Evolutionary conservation across 2,888 invertebrate genomes (phyloP), one percentile per base, ranked within the genome.

Genomic region (Apamea sordens): DNA sequence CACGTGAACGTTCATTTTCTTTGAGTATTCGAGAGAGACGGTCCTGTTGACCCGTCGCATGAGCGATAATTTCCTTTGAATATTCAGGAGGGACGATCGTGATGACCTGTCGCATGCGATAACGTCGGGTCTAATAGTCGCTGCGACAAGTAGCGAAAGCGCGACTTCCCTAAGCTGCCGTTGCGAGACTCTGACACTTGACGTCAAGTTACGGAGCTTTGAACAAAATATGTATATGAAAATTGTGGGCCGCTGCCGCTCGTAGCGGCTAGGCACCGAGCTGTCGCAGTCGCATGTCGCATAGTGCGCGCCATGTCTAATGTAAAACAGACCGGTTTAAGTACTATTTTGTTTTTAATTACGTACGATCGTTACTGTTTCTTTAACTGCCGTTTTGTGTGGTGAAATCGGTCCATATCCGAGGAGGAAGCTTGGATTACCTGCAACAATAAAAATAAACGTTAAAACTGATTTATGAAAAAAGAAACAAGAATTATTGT

Each of bases 381-480:
- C 56, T 82, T 74, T 79, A 72, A 76, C 74, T 24, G 71, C 73
- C 28, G 75, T 86, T 80, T 69, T 41, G 44, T 74, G 41, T 47
- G 79, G 84, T 79, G 79, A 76, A 85, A 85, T 79, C 86, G 63
- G 84, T 84, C 79, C 59, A 59, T 75, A 70, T 86, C 76, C 84
- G 73, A 76, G 15, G 41, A 85, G 79, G 84, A 86, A 79, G 69
- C 44, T 50, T 59, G 50, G 0, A 69, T 84, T 85, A 85, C 85
- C 85, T 85, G 85, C 13, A 85, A 85, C 79, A 85, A 86, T 44
- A 72, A 79, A 74, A 74, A n/a, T 44, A 0, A 71, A 41, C 53
- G 32, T 84, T 67, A 86, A 77, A 8, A 28, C 24, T 36, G 13
- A 6, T 32, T 32, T n/a, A 36, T 44, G 28, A 32, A 56, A n/a